Conservation (phyloP, 2,888 invertebrate genomes). For the Ecliptopera silaceata region DNA sequence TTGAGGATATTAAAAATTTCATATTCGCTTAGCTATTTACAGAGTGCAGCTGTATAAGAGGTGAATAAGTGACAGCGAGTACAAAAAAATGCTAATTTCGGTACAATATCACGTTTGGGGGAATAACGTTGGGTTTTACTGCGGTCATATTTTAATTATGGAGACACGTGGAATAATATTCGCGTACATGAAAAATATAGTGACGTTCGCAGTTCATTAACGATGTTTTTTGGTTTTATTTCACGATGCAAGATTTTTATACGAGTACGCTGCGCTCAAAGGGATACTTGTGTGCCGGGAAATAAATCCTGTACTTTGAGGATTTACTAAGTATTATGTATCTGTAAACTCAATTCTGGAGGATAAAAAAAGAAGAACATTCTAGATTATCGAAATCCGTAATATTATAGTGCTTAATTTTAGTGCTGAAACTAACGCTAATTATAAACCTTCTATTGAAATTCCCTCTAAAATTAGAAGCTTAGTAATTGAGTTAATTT, state of each 20-base stretch:
- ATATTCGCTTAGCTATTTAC: conserved; percentile 50
- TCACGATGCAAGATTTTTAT: conserved; percentile 41
- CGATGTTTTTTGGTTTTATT: conserved; percentile 43
- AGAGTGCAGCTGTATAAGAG: conserved; percentile 42
- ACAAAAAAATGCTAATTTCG: conserved; percentile 36
- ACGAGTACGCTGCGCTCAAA: conserved; percentile 56
- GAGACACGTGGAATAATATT: conserved; percentile 31
- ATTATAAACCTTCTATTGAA: neutral
- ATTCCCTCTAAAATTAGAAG: neutral
- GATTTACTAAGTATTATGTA: conserved; percentile 63
- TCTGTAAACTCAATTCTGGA: conserved; percentile 39
- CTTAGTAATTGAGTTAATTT: neutral
- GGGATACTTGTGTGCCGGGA: conserved; percentile 45
- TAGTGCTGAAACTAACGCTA: no score
- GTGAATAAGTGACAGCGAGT: conserved; percentile 35
- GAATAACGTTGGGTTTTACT: no score
- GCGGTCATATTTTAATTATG: conserved; percentile 41
- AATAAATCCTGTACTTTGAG: conserved; percentile 60
- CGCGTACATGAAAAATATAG: conserved; percentile 21
- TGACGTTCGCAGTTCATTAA: conserved; percentile 44
- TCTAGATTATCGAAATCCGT: conserved; percentile 35
- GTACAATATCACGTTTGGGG: conserved; percentile 20
- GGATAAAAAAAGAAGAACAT: conserved; percentile 41
- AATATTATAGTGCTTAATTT: no score
- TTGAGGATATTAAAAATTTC: conserved; percentile 69